A percentile compares a stretch with the other conserved stretches of the same genome.
phyloP scores from a whole-genome alignment of 2,797 vertebrate genomes.

The Arnoldichthys spilopterus region DNA sequence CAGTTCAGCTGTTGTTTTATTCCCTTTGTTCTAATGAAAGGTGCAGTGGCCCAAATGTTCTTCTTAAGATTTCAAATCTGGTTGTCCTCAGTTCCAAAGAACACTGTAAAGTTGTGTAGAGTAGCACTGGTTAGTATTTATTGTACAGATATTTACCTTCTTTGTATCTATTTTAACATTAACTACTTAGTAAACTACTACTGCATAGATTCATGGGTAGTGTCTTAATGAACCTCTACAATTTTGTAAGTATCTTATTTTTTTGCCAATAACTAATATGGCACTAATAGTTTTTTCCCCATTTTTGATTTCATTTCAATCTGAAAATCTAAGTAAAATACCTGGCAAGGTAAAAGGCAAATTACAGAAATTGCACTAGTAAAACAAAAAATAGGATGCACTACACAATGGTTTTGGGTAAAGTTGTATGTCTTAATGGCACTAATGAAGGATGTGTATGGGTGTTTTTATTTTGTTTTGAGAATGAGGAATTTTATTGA shows the following conservation, averaged over 20 bases:
- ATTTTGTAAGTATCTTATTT: slow-evolving; percentile 12
- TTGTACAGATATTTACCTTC: slow-evolving; percentile 2
- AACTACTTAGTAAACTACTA: neutral
- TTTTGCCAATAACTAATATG: slow-evolving; percentile 14
- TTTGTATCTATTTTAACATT: neutral
- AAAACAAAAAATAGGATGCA: neutral
- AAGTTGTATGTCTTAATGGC: neutral
- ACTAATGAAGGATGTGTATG: neutral
- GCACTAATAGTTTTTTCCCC: slow-evolving; percentile 42
- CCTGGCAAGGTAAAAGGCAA: neutral
- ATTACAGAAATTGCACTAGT: neutral
- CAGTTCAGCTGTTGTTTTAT: neutral
- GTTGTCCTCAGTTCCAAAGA: slow-evolving; percentile 13
- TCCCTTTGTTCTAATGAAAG: slow-evolving; percentile 6
- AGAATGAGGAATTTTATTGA: neutral
- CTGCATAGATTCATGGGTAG: slow-evolving; percentile 1
- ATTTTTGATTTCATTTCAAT: neutral
- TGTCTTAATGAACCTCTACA: neutral
- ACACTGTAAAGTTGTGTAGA: slow-evolving; percentile 38
- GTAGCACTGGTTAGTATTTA: neutral
- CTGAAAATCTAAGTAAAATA: neutral
- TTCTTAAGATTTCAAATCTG: neutral
- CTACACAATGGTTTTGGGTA: neutral
- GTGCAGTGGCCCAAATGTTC: neutral
- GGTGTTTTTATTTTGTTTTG: neutral